Evolutionary conservation across 2,888 invertebrate genomes (phyloP).

Genomic region (Noctua fimbriata): DNA sequence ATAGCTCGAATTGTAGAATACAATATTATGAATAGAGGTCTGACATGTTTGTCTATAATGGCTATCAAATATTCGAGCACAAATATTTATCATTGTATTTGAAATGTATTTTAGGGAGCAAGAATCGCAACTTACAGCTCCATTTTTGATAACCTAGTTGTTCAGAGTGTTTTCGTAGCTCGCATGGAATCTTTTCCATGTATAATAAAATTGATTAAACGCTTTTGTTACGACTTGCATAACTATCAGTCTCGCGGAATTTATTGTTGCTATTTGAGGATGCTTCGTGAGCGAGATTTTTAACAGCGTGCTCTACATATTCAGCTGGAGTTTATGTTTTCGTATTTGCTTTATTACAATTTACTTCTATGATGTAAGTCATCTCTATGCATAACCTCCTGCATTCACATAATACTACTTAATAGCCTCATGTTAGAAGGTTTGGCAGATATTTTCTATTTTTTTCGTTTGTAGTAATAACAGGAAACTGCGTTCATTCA

Average conservation of each 20-base stretch:
- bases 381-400: not conserved
- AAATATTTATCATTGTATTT: slow-evolving; percentile 21
- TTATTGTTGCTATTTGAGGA: slow-evolving; percentile 51
- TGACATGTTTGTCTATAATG: slow-evolving; percentile 16
- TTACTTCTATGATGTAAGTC: slow-evolving; percentile 24
- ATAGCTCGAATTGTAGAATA: slow-evolving; percentile 38
- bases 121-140: slow-evolving; percentile 8
- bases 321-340: slow-evolving; percentile 22
- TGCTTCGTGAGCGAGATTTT: slow-evolving; percentile 49
- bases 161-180: slow-evolving; percentile 27
- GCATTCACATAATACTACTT: not conserved
- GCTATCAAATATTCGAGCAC: slow-evolving; percentile 21
- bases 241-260: slow-evolving; percentile 54
- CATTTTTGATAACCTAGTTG: slow-evolving; percentile 48
- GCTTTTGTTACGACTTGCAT: slow-evolving; percentile 54
- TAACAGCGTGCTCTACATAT: slow-evolving; percentile 48
- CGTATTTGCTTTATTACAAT: slow-evolving; percentile 17
- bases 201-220: slow-evolving; percentile 59
- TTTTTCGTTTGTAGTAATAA: not conserved
- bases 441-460: not conserved
- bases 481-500: not conserved
- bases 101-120: slow-evolving; percentile 6
- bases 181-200: slow-evolving; percentile 45
- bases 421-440: not conserved
- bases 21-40: slow-evolving; percentile 43